Percentiles rank a stretch among this genome's conserved stretches.
Conservation (phyloP, 1,140 invertebrate species). For the Pogonus chalceus region DNA sequence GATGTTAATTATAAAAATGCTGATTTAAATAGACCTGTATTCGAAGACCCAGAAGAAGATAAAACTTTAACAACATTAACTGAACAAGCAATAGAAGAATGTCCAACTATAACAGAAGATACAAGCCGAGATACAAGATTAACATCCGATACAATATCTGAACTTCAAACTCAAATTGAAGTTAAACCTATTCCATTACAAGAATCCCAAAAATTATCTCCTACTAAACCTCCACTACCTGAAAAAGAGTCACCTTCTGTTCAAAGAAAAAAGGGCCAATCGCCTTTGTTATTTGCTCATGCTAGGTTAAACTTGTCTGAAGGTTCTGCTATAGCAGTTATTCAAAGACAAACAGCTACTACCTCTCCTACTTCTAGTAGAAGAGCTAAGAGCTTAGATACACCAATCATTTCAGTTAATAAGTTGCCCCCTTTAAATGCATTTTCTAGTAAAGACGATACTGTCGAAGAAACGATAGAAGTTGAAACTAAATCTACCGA, state of each 20-base stretch:
- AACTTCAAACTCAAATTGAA: neutral
- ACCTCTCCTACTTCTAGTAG: constrained; percentile 63
- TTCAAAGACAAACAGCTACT: constrained; percentile 61
- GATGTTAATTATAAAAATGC: constrained; percentile 37
- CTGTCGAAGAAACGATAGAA: constrained; percentile 51
- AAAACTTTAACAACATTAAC: constrained; percentile 30
- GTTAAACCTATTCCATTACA: neutral
- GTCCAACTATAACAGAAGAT: constrained; percentile 16
- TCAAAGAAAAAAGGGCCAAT: constrained; percentile 54
- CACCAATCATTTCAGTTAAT: constrained; percentile 67
- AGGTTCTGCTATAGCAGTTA: constrained; percentile 59
- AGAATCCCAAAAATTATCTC: neutral
- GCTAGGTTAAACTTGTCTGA: constrained; percentile 68
- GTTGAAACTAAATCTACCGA: too few relatives aligned
- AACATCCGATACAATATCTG: neutral
- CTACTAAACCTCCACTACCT: neutral
- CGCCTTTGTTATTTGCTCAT: constrained; percentile 65
- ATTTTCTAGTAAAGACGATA: constrained; percentile 80
- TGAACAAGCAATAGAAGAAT: constrained; percentile 35
- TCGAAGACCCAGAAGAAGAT: constrained; percentile 23
- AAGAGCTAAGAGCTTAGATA: constrained; percentile 70
- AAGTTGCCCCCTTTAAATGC: constrained; percentile 69
- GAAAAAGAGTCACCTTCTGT: constrained; percentile 40
- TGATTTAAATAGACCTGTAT: constrained; percentile 28
- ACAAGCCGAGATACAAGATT: neutral